These are phyloP conservation scores for Betta splendens DNA, from an alignment of 2,797 vertebrate species.

Conservation along the genomic window DNA sequence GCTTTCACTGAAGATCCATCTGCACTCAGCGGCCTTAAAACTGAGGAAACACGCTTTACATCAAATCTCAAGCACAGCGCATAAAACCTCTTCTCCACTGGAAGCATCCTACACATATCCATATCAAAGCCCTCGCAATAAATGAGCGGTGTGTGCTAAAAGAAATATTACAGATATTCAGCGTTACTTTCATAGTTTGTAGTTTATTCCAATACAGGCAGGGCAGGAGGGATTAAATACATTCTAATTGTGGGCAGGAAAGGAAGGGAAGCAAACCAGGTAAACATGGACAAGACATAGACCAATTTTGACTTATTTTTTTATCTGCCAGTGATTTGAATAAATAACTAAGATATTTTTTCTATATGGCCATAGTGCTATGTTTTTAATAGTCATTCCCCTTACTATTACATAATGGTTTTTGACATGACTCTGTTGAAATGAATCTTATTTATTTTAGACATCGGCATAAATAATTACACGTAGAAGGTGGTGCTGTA, in stretches of 20 bases:
- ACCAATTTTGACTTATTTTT: conserved; percentile 78
- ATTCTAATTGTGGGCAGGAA: conserved; percentile 81
- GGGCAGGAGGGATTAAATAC: conserved; percentile 78
- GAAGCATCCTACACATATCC: neutral
- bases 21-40: conserved; percentile 37
- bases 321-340: conserved; percentile 75
- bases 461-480: conserved; percentile 84
- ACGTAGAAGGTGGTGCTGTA: conserved; percentile 82
- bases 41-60: conserved; percentile 24
- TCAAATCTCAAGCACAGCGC: conserved; percentile 13
- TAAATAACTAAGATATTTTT: conserved; percentile 73
- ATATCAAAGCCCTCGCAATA: neutral
- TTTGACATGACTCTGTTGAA: conserved; percentile 76
- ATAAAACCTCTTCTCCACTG: neutral
- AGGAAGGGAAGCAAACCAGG: conserved; percentile 78
- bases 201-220: conserved; percentile 83
- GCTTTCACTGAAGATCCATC: conserved; percentile 33
- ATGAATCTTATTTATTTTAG: conserved; percentile 62
- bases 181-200: conserved; percentile 67
- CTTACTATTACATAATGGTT: conserved; percentile 75
- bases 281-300: conserved; percentile 82
- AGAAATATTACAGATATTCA: conserved; percentile 37
- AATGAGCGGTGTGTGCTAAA: neutral
- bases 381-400: conserved; percentile 77
- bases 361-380: conserved; percentile 74